Evolutionary conservation across 2,113 vertebrate species (phyloP).

Genomic region (Ranitomeya variabilis): DNA sequence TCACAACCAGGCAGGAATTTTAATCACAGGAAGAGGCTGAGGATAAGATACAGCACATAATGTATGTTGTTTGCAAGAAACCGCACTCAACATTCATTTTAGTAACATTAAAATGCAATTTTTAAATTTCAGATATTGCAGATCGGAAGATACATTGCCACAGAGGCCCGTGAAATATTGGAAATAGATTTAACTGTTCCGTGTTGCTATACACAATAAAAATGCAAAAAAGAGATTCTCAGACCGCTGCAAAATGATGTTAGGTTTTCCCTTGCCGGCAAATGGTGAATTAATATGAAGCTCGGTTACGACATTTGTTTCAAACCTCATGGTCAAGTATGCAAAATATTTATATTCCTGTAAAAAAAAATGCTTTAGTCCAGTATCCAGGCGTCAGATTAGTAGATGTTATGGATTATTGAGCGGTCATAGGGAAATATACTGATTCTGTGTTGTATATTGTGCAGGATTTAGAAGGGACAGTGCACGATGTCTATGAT

Average conservation of each 20-base stretch:
- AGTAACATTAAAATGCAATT: slow-evolving; percentile 48
- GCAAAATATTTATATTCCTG: too few species aligned
- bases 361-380: too few species aligned
- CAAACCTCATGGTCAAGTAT: background rate
- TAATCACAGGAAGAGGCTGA: slow-evolving; percentile 43
- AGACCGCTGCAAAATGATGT: background rate
- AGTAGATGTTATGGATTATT: too few species aligned
- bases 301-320: background rate
- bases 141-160: slow-evolving; percentile 30
- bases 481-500: too few species aligned
- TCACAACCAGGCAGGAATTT: slow-evolving; percentile 24
- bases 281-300: background rate
- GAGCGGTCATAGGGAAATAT: too few species aligned
- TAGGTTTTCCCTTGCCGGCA: background rate
- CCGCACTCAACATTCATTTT: slow-evolving; percentile 41
- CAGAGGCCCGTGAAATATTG: slow-evolving; percentile 8
- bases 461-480: too few species aligned
- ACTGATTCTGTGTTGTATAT: too few species aligned
- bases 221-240: slow-evolving; percentile 9
- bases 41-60: slow-evolving; percentile 37
- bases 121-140: slow-evolving; percentile 43
- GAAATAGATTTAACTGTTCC: slow-evolving; percentile 16
- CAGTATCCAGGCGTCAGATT: too few species aligned
- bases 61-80: slow-evolving; percentile 40
- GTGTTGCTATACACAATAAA: slow-evolving; percentile 4